A percentile compares a stretch with the other conserved stretches of the same genome.
These are phyloP conservation scores for Salvelinus fontinalis DNA, from an alignment of 2,113 vertebrate species.

Conservation along the genomic window DNA sequence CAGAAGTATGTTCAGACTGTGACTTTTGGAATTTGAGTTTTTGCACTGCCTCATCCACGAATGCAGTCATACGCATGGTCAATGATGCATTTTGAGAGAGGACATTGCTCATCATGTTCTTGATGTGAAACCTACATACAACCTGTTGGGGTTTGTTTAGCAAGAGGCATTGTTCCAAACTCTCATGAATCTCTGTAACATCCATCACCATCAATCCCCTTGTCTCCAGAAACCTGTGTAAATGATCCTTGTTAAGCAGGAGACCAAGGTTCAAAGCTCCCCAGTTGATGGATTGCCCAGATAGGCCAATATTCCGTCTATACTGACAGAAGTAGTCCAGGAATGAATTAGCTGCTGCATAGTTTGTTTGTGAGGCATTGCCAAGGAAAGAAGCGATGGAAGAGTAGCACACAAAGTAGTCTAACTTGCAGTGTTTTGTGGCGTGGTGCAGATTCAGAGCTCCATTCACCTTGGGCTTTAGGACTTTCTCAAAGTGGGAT, in stretches of 20 bases:
- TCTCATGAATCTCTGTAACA: constrained; percentile 73
- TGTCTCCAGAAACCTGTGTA: constrained; percentile 74
- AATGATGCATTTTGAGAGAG: constrained; percentile 66
- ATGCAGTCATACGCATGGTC: constrained; percentile 53
- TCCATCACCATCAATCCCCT: constrained; percentile 79
- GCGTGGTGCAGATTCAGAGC: constrained; percentile 81
- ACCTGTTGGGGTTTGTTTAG: constrained; percentile 78
- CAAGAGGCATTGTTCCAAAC: constrained; percentile 76
- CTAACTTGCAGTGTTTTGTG: constrained; percentile 71
- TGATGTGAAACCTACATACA: constrained; percentile 75
- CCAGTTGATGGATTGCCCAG: constrained; percentile 85
- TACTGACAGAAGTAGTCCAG: constrained; percentile 83
- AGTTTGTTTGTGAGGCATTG: constrained; percentile 80
- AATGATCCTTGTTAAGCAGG: constrained; percentile 72
- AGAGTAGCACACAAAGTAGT: constrained; percentile 88
- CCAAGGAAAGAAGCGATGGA: constrained; percentile 82
- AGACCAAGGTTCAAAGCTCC: constrained; percentile 81
- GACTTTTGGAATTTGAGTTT: constrained; percentile 40
- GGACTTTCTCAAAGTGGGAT: constrained; percentile 78
- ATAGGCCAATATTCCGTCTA: constrained; percentile 76
- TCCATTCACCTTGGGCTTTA: constrained; percentile 83
- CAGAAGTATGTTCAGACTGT: constrained; percentile 10
- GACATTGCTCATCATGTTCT: constrained; percentile 56
- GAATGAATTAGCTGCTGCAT: constrained; percentile 85
- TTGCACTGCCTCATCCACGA: constrained; percentile 64